Evolutionary conservation across 2,888 invertebrate species (phyloP).

Genomic region (Elegia similella): DNA sequence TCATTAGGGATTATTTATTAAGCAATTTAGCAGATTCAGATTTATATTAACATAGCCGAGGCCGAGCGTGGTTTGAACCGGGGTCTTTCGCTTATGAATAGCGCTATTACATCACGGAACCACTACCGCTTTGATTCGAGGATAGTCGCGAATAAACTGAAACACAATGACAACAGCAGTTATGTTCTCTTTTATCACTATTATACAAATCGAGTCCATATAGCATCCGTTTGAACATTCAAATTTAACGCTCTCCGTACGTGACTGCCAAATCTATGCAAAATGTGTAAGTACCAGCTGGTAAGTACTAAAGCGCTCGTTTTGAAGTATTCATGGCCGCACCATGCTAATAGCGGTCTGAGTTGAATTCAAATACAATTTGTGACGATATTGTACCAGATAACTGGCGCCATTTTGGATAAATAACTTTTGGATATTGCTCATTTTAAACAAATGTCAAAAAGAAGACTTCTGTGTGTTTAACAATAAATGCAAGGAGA

Average conservation of each 20-base stretch:
- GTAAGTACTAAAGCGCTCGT: neutral
- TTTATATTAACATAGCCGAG: too few relatives aligned
- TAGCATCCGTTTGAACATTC: neutral
- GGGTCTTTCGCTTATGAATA: too few relatives aligned
- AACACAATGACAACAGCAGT: too few relatives aligned
- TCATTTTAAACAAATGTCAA: neutral
- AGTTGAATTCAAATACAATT: neutral
- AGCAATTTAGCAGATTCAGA: too few relatives aligned
- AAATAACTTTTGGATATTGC: neutral
- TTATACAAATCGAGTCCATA: neutral
- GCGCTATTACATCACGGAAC: too few relatives aligned
- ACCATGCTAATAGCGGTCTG: neutral
- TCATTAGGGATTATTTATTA: too few relatives aligned
- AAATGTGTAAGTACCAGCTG: neutral
- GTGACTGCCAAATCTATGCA: neutral
- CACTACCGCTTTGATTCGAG: too few relatives aligned
- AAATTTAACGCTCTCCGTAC: neutral
- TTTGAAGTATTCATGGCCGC: neutral
- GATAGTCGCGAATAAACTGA: too few relatives aligned
- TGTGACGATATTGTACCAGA: neutral
- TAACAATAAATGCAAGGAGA: too few relatives aligned
- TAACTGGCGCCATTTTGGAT: neutral
- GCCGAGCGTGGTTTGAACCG: too few relatives aligned
- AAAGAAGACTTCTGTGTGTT: neutral
- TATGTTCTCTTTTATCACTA: too few relatives aligned